phyloP scores from a whole-genome alignment of 2,888 invertebrate species.

The Ophioninae sp. region DNA sequence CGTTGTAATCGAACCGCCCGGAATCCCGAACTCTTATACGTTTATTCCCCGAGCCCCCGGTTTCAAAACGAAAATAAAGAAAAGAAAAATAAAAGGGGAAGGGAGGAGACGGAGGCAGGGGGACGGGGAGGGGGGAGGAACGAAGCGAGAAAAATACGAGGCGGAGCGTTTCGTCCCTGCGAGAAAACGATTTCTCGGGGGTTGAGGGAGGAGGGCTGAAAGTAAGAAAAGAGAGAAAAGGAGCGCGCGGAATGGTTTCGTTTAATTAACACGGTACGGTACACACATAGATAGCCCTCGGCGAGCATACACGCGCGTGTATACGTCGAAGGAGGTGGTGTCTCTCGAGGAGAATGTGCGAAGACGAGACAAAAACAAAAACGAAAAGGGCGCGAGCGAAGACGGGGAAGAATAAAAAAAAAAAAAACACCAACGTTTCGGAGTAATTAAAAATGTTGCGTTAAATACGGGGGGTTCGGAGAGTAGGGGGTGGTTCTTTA shows the following conservation, averaged over 20 bases:
- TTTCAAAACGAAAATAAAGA: conserved; percentile 25
- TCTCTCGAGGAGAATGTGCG: conserved; percentile 60
- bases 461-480: conserved; percentile 66
- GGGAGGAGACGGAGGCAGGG: background rate
- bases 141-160: conserved; percentile 53
- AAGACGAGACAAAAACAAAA: conserved; percentile 61
- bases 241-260: conserved; percentile 64
- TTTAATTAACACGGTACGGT: conserved; percentile 72
- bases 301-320: conserved; percentile 39
- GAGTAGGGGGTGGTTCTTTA: conserved; percentile 68
- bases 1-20: conserved; percentile 58
- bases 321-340: conserved; percentile 56
- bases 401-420: conserved; percentile 41
- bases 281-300: conserved; percentile 52
- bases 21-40: conserved; percentile 47
- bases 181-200: conserved; percentile 60
- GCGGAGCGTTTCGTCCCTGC: conserved; percentile 58
- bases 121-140: background rate
- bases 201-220: conserved; percentile 41
- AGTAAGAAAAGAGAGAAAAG: conserved; percentile 37
- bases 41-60: conserved; percentile 28
- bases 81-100: conserved; percentile 17
- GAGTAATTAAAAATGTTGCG: conserved; percentile 72
- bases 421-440: conserved; percentile 66
- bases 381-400: conserved; percentile 62